phyloP scores from a whole-genome alignment of 2,113 vertebrate genomes.

The Panthera tigris region DNA sequence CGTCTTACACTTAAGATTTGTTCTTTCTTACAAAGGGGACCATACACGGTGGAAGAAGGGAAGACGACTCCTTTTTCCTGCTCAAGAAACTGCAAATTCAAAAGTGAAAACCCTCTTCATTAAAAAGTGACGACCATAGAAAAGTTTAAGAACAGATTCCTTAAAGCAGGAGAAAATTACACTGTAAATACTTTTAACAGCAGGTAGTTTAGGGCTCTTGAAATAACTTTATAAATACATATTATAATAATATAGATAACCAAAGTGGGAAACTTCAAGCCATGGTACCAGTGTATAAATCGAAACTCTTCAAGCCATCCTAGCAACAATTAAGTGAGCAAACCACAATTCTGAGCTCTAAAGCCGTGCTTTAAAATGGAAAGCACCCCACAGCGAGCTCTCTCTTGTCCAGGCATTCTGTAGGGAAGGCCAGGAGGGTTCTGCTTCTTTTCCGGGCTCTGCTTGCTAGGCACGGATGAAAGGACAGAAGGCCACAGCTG shows the following conservation, averaged over 20 bases:
- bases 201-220: conserved; percentile 66
- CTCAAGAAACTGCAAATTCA: conserved; percentile 1
- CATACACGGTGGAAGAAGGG: neutral
- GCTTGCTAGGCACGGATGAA: conserved; percentile 59
- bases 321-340: conserved; percentile 62
- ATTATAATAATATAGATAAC: conserved; percentile 66
- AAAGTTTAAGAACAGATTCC: conserved; percentile 54
- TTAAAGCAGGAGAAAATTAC: conserved; percentile 67
- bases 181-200: conserved; percentile 62
- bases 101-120: conserved; percentile 48
- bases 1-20: neutral
- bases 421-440: conserved; percentile 68
- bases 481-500: conserved; percentile 63
- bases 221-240: conserved; percentile 69
- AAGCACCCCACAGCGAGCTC: conserved; percentile 65
- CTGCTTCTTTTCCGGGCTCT: conserved; percentile 51
- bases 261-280: conserved; percentile 69
- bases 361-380: conserved; percentile 61
- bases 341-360: conserved; percentile 61
- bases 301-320: conserved; percentile 64
- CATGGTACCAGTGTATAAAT: conserved; percentile 76
- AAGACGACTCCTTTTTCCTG: conserved; percentile 12
- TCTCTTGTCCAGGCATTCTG: conserved; percentile 41
- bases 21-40: conserved; percentile 26
- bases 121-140: conserved; percentile 47